Conservation (phyloP, 2,113 vertebrate genomes). For the Gnathonemus echidnorhynchus region DNA sequence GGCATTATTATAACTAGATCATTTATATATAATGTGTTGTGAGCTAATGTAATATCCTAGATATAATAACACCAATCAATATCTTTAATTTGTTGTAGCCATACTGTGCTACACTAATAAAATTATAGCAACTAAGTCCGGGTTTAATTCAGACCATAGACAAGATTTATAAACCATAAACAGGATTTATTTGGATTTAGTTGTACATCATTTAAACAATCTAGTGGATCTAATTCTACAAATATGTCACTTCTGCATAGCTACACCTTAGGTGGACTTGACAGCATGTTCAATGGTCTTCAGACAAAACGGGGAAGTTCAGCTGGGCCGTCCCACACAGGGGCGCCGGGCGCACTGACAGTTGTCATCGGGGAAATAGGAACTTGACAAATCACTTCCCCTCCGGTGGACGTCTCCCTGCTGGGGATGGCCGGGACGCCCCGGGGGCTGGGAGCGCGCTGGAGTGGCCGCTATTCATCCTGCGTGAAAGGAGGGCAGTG, state of each 20-base stretch:
- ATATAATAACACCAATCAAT: neutral
- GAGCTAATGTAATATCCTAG: neutral
- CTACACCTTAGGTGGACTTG: neutral
- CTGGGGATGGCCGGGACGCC: conserved; percentile 12
- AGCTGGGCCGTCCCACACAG: conserved; percentile 16
- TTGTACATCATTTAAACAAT: neutral
- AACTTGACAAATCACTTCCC: conserved; percentile 39
- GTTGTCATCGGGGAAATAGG: conserved; percentile 30
- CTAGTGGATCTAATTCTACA: neutral
- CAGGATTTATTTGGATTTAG: neutral
- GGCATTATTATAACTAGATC: neutral
- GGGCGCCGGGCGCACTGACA: conserved; percentile 15
- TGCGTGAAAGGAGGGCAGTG: conserved; percentile 39
- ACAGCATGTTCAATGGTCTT: neutral
- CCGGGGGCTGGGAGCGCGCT: neutral
- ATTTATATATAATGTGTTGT: neutral
- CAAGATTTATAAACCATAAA: neutral
- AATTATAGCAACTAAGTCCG: neutral
- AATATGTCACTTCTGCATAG: conserved; percentile 14
- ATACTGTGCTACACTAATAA: neutral
- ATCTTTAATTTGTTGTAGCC: neutral
- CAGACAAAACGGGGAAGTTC: neutral
- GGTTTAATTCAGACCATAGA: neutral
- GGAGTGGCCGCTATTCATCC: conserved; percentile 24
- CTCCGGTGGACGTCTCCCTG: conserved; percentile 20